A percentile compares a stretch with the other conserved stretches of the same genome.
These are phyloP conservation scores for Nothobranchius furzeri DNA, from an alignment of 2,113 vertebrate species.

Conservation along the genomic window DNA sequence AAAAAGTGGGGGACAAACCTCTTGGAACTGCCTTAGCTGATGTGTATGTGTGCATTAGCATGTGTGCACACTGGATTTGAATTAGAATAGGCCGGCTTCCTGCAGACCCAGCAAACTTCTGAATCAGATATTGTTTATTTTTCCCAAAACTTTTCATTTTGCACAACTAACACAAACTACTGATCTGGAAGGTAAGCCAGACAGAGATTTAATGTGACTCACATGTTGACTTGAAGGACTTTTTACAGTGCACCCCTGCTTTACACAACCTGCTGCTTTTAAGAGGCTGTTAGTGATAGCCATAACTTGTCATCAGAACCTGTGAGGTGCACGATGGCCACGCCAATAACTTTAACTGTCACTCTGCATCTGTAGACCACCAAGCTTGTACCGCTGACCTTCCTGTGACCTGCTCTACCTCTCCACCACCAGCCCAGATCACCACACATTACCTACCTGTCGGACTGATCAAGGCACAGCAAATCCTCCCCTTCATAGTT, in stretches of 20 bases:
- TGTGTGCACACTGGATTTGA: constrained; percentile 24
- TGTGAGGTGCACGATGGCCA: constrained; percentile 51
- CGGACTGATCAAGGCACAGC: constrained; percentile 1
- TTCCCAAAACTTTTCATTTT: too few relatives aligned
- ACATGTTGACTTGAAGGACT: too few relatives aligned
- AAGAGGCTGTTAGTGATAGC: constrained; percentile 65
- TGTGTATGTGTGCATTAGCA: constrained; percentile 41
- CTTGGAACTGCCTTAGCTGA: constrained; percentile 1
- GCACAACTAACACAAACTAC: too few relatives aligned
- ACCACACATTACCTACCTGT: constrained; percentile 30
- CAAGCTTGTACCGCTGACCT: constrained; percentile 61
- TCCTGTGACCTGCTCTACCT: constrained; percentile 60
- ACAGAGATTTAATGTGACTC: too few relatives aligned
- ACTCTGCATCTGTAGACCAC: constrained; percentile 66
- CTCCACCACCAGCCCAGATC: constrained; percentile 55
- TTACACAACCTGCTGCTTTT: constrained; percentile 41
- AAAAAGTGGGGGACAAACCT: constrained; percentile 42
- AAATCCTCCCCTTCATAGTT: neutral
- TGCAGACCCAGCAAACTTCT: constrained; percentile 9
- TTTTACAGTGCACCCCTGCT: too few relatives aligned
- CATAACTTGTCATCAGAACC: constrained; percentile 71
- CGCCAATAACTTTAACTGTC: constrained; percentile 61
- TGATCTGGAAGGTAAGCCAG: too few relatives aligned
- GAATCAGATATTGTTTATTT: too few relatives aligned
- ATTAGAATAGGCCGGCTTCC: constrained; percentile 14